Base-by-base conservation (phyloP, 2,797 vertebrate species). In the Gallinago stenura region DNA sequence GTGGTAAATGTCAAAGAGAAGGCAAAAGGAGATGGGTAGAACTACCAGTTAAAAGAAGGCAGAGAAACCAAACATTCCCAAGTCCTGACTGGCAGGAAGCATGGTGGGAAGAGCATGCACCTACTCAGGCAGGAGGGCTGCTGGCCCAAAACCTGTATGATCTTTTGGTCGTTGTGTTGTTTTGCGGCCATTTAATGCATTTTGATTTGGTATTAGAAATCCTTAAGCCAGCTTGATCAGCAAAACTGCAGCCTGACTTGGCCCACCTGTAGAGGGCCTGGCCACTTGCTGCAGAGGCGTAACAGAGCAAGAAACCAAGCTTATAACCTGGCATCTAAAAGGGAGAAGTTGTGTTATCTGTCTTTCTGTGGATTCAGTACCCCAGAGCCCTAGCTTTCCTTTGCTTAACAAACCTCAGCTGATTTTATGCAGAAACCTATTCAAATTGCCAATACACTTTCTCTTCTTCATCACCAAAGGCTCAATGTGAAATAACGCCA, bases 1-100 rank as follows among this genome's bases (percentile, higher is more conserved):
- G 22, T 24, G 28, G 26, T 16, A 71, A 3, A 24, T 39, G 18
- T 17, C 21, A 37, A 45, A 31, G 43, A 30, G 17, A 41, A 81
- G 17, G 60, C 20, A 62, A 39, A 66, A 79, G 31, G 43, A 64
- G 21, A 12, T 68, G 28, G 33, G 19, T 2, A 4, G 46, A 84
- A 17, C 6, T 50, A 35, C 56, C 1, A 4, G 25, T n/a, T 46
- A 76, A 75, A 41, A 53, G 21, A 56, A 35, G 16, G 20, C 0
- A 6, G 68, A 54, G 54, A 76, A 68, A 46, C 41, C 9, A 4
- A 46, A 8, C 30, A 21, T 62, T 11, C 21, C 37, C 25, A 21
- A 1, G 19, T 4, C 35, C 0, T 0, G 25, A 17, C 21, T 0
- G 4, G 46, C n/a, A 5, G 56, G 22, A 75, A 79, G 16, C 4